Evolutionary conservation across 2,888 invertebrate species (phyloP), one percentile per base, ranked within the genome.

Genomic region (Chrysomela aeneicollis): DNA sequence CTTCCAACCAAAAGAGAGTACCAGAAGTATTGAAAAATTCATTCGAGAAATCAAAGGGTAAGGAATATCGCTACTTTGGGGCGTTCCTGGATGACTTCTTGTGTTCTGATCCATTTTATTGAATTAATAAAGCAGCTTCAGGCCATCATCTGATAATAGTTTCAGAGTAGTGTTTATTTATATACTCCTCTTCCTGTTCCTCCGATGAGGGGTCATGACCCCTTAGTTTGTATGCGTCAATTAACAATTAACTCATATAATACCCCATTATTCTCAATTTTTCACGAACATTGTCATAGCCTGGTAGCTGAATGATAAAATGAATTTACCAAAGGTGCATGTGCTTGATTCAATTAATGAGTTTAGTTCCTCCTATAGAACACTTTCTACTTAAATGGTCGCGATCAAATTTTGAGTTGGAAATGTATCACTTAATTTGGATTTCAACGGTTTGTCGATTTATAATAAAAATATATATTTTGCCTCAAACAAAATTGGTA

Each of bases 21-120:
- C 91, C 0, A 85, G 92, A 55, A 83, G 84, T 42, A 83, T 93
- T 8, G 94, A 94, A 78, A 84, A 84, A 67, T 92, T 89, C 81
- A 92, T 93, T n/a, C 81, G 85, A 10, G 81, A 87, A 51, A 86
- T 87, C 66, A 82, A 87, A 21, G 92, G 91, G 86, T 87, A 78
- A 78, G 73, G 6, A 26, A 5, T 5, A 26, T 26, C 3, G 26
- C 26, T 5, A 6, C 26, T n/a, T n/a, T n/a, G n/a, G n/a, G n/a
- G n/a, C n/a, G n/a, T n/a, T n/a, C n/a, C n/a, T n/a, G n/a, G n/a
- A n/a, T n/a, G n/a, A n/a, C n/a, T n/a, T n/a, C n/a, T n/a, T n/a
- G n/a, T n/a, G n/a, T n/a, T n/a, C n/a, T n/a, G n/a, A n/a, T n/a
- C n/a, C n/a, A n/a, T n/a, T n/a, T n/a, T n/a, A n/a, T n/a, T n/a